phyloP scores from a whole-genome alignment of 2,888 invertebrate species.

The Camponotus fellah region DNA sequence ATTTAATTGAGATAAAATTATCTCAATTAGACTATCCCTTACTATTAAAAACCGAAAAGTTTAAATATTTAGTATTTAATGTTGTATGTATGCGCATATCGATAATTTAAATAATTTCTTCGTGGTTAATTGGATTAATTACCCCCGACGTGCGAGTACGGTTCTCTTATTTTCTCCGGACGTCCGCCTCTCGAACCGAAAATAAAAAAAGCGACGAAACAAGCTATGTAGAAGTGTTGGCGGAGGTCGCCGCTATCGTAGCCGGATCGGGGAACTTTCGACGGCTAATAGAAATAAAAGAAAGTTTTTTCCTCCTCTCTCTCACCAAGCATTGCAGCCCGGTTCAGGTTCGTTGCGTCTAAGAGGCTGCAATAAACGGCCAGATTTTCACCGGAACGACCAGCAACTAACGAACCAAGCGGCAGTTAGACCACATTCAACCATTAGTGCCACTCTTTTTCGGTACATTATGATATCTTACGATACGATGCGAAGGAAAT shows the following conservation, averaged over 20 bases:
- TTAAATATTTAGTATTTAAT: neutral
- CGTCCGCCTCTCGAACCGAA: constrained; percentile 23
- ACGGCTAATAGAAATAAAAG: constrained; percentile 69
- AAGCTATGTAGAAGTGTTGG: constrained; percentile 48
- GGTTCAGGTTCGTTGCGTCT: constrained; percentile 73
- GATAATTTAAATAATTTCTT: constrained; percentile 38
- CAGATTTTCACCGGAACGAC: constrained; percentile 73
- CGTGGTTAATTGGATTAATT: constrained; percentile 53
- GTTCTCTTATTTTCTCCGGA: constrained; percentile 40
- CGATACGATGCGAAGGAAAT: constrained; percentile 8
- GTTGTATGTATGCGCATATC: neutral
- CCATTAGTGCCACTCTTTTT: constrained; percentile 64
- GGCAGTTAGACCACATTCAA: constrained; percentile 60
- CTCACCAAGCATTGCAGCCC: constrained; percentile 56
- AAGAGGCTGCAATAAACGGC: constrained; percentile 75
- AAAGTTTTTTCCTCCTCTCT: constrained; percentile 49
- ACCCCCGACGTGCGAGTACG: neutral
- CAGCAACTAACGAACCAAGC: constrained; percentile 72
- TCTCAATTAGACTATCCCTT: neutral
- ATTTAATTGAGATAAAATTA: neutral
- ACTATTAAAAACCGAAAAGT: neutral
- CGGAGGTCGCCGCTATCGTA: constrained; percentile 23
- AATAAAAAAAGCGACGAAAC: constrained; percentile 44
- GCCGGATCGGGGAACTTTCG: constrained; percentile 65
- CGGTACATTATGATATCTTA: constrained; percentile 31